Conservation (phyloP, 1,140 invertebrate species). For the Zaprionus tsacasi region DNA sequence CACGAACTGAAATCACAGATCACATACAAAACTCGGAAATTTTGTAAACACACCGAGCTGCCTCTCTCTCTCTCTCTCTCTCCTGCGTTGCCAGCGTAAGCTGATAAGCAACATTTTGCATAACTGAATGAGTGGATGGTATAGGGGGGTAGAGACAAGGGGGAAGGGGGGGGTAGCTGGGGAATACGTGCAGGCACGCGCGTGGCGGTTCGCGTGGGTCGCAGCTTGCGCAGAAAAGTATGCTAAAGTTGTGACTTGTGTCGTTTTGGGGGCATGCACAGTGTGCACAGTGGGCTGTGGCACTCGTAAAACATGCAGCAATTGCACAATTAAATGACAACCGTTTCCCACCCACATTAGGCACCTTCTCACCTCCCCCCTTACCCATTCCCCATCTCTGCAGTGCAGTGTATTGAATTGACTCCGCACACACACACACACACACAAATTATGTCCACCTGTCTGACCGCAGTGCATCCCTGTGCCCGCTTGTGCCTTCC, state of each 20-base stretch:
- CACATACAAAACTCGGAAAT: conserved; percentile 6
- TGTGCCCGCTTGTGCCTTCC: neutral
- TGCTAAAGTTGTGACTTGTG: conserved; percentile 36
- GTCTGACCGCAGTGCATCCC: conserved; percentile 1
- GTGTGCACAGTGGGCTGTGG: conserved; percentile 36
- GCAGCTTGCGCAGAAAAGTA: conserved; percentile 48
- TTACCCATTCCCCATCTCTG: no score
- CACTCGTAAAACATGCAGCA: conserved; percentile 70
- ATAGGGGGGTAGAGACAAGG: neutral
- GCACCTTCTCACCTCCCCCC: neutral
- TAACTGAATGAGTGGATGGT: conserved; percentile 37
- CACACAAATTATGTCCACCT: conserved; percentile 45
- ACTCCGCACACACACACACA: conserved; percentile 18
- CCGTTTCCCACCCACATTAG: conserved; percentile 10
- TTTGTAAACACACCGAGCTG: neutral
- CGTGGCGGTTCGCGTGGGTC: neutral
- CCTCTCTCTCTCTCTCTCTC: neutral
- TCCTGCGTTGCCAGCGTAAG: neutral
- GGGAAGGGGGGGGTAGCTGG: neutral
- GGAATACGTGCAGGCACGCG: conserved; percentile 47
- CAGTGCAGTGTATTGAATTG: conserved; percentile 33
- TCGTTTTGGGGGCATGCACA: neutral
- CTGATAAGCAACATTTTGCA: conserved; percentile 65
- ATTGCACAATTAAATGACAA: conserved; percentile 74
- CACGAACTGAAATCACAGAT: conserved; percentile 1